These are phyloP conservation scores for Caranx ignobilis DNA, from an alignment of 2,113 vertebrate species.

Conservation along the genomic window DNA sequence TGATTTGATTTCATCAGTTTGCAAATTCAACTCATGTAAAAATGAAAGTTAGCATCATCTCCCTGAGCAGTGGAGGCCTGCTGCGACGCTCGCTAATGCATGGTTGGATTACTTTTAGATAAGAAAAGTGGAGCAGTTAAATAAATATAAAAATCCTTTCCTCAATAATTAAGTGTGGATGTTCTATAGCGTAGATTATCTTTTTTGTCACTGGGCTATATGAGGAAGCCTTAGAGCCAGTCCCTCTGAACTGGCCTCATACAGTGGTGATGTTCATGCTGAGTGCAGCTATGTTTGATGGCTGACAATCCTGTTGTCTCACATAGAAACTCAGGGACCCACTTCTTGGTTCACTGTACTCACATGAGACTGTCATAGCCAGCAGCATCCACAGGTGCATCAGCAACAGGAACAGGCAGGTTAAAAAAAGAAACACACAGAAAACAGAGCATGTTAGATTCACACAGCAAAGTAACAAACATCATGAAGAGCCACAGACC, in stretches of 20 bases:
- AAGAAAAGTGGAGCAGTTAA: slow-evolving; percentile 23
- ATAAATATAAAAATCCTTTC: slow-evolving; percentile 24
- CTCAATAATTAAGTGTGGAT: slow-evolving; percentile 21
- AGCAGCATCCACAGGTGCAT: slow-evolving; percentile 45
- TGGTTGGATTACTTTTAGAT: slow-evolving; percentile 8
- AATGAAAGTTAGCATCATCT: slow-evolving; percentile 40
- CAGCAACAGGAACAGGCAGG: slow-evolving; percentile 26
- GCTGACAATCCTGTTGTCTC: not conserved
- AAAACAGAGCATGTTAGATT: slow-evolving; percentile 59
- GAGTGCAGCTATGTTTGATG: not conserved
- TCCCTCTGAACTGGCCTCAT: not conserved
- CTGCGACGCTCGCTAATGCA: slow-evolving; percentile 14
- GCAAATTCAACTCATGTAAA: slow-evolving; percentile 19
- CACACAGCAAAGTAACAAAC: not conserved
- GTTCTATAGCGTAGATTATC: not conserved
- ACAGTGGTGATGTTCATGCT: not conserved
- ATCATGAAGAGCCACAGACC: not conserved
- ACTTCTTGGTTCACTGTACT: slow-evolving; percentile 57
- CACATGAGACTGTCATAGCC: slow-evolving; percentile 77
- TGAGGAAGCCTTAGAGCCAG: not conserved
- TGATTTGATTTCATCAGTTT: slow-evolving; percentile 56
- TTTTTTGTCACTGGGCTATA: not conserved
- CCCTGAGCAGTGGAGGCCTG: not conserved
- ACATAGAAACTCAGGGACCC: slow-evolving; percentile 9
- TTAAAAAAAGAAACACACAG: slow-evolving; percentile 34